Evolutionary conservation across 2,797 vertebrate species (phyloP), one percentile per base, ranked within the genome.

Genomic region (Enoplosus armatus): DNA sequence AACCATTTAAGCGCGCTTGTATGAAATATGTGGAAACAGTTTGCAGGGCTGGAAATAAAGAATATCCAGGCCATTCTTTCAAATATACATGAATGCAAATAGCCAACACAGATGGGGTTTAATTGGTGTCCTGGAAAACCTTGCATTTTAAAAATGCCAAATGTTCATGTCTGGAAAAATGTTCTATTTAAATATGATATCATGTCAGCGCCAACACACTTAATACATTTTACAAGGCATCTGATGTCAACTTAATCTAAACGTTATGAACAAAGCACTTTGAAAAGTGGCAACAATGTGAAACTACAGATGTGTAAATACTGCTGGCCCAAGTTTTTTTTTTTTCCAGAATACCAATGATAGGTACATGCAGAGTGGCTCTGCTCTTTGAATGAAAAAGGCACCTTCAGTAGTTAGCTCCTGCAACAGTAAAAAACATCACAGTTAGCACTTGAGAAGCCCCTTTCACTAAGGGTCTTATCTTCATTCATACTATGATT

Each of bases 321-420:
- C 77, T 86, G 85, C 59, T 69, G 77, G 75, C 48, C 61, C 74
- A 66, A 22, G 16, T 69, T 51, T 55, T 16, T 39, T 16, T 43
- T 27, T 31, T 16, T 39, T 45, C 27, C 61, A 73, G n/a, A 61
- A 79, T 62, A 86, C 56, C 37, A 74, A 82, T 82, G 61, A 71
- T 63, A 22, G 67, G 58, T 51, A 47, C 22, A 73, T 35, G 62
- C 78, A 85, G 82, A 76, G 56, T 65, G 31, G 24, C 67, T 82
- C 72, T 85, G 77, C 85, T 84, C 66, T 85, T 58, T 78, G 75
- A 85, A 76, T 86, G 78, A 69, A 79, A 89, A 94, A 94, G 93
- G 94, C 92, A 94, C 92, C 89, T 79, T 88, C 75, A 92, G 90
- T 87, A 86, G 77, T 90, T 85, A 18, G 78, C 83, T 92, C 72